Percentiles rank a stretch among this genome's conserved stretches.
Evolutionary conservation across 1,140 invertebrate genomes (phyloP).

Genomic region (Cephus cinctus): DNA sequence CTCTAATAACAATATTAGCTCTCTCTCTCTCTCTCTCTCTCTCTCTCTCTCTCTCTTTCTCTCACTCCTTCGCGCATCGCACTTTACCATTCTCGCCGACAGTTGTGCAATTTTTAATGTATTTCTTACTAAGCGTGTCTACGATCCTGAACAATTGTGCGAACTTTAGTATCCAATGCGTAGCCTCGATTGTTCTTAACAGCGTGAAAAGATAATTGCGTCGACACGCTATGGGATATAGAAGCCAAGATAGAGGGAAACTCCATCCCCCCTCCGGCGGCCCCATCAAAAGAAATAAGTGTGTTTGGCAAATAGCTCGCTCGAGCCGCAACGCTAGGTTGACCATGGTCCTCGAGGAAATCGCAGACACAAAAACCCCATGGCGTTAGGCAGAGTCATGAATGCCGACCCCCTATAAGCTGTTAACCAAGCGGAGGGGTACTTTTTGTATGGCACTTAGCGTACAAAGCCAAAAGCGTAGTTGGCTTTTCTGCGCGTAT

Average conservation of each 20-base stretch:
- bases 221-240: too few species aligned
- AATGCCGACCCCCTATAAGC: conserved; percentile 37
- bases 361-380: conserved; percentile 22
- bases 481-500: conserved; percentile 37
- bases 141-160: too few species aligned
- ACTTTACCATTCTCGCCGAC: too few species aligned
- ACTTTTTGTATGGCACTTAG: conserved; percentile 38
- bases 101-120: too few species aligned
- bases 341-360: conserved; percentile 26
- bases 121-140: too few species aligned
- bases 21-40: too few species aligned
- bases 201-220: too few species aligned
- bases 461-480: conserved; percentile 34
- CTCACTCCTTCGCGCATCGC: too few species aligned
- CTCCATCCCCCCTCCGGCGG: neutral
- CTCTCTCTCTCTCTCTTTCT: too few species aligned
- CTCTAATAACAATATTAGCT: too few species aligned
- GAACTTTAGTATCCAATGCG: too few species aligned
- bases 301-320: conserved; percentile 37
- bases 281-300: conserved; percentile 22
- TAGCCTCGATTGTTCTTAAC: too few species aligned
- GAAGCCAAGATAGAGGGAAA: conserved; percentile 15
- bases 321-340: conserved; percentile 21
- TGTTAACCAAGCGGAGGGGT: conserved; percentile 34
- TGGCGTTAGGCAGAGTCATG: conserved; percentile 26